Base-by-base conservation (phyloP, 2,888 invertebrate genomes). In the Amiota minor region DNA sequence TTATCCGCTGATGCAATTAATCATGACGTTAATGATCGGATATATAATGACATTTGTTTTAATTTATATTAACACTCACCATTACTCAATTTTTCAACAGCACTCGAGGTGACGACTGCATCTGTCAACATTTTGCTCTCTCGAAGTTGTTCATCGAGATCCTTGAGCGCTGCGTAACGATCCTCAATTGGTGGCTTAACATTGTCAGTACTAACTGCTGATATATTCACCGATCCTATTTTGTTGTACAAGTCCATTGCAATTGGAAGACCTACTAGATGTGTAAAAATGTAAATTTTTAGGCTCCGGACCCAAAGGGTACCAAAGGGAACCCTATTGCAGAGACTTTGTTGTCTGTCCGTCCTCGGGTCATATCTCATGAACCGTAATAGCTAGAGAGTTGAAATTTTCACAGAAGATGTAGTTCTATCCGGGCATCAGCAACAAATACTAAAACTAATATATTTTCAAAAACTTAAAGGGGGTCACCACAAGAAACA, bases 121-220 rank as follows among this genome's bases (percentile, higher is more conserved):
- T 87, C 86, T 73, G 80, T 80, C 10, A 82, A 86, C 74, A 88
- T 88, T 86, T 90, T 90, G 74, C 87, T 86, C 72, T 90, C 90
- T 83, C 94, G 92, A 82, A 94, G 89, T 84, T 93, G 94, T 88
- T 93, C 91, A 89, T 98, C 98, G 85, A 98, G 92, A 91, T 98
- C 98, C 90, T 98, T 97, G 75, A 98, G 92, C 70, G 98, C 98
- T 79, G 98, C 98, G 91, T 98, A 98, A 81, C 96, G 94, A 91
- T 98, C 98, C 91, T 95, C 96, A 86, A 93, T 88, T 79, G 89
- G 90, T 72, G 88, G 76, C 69, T 76, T 78, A 77, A 82, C 80
- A 79, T 76, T 78, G 75, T 78, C 78, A 35, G 35, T 35, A 35
- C 35, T 35, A 35, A 35, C 35, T 35, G 35, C 35, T 35, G 35